A percentile compares a stretch with the other conserved stretches of the same genome.
phyloP scores from a whole-genome alignment of 2,113 vertebrate genomes.

The Pluvialis apricaria region DNA sequence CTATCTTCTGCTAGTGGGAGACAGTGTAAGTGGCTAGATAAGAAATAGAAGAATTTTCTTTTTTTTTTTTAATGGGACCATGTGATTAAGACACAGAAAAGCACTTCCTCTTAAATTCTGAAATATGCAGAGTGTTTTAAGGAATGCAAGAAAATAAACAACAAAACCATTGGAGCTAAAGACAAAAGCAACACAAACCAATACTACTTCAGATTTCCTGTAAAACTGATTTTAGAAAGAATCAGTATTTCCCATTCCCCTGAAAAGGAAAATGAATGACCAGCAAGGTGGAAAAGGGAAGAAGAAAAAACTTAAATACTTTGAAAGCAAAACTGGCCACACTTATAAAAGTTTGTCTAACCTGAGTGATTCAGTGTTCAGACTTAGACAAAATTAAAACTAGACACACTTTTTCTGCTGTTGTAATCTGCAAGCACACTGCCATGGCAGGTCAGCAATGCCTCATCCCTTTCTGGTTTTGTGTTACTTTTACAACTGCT shows the following conservation, averaged over 20 bases:
- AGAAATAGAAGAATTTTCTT: background rate
- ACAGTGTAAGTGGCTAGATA: background rate
- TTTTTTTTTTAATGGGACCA: background rate
- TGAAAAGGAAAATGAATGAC: background rate
- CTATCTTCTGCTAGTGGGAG: background rate
- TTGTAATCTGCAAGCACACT: rapidly evolving
- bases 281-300: background rate
- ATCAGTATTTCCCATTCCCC: background rate
- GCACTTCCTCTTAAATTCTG: background rate
- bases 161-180: background rate
- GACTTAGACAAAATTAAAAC: background rate
- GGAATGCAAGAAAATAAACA: background rate
- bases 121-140: background rate
- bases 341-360: background rate
- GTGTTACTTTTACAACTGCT: background rate
- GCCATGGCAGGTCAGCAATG: background rate
- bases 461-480: background rate
- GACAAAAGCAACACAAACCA: background rate
- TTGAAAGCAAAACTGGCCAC: too few species aligned
- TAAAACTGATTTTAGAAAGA: background rate
- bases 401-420: background rate
- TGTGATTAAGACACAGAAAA: background rate
- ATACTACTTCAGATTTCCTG: background rate
- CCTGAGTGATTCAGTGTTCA: background rate
- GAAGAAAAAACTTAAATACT: background rate